phyloP scores from a whole-genome alignment of 2,888 invertebrate genomes.

The Drosophila borealis region DNA sequence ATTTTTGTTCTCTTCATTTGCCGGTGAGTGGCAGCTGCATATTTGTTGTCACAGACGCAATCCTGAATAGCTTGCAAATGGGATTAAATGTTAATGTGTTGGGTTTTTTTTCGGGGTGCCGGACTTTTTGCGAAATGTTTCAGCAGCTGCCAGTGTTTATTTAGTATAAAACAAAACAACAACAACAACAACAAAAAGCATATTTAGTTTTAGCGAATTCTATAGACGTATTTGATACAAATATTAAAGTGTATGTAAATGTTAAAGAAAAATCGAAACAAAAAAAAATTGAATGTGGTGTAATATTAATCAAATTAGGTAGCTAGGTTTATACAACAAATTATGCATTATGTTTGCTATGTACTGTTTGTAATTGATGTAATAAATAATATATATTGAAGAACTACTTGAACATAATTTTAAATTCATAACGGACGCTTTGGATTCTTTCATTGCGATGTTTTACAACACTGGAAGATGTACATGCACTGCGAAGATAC shows the following conservation, averaged over 20 bases:
- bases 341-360: constrained; percentile 36
- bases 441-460: neutral
- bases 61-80: constrained; percentile 28
- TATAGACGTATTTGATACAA: constrained; percentile 30
- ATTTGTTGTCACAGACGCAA: constrained; percentile 28
- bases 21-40: constrained; percentile 54
- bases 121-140: constrained; percentile 18
- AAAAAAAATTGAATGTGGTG: constrained; percentile 46
- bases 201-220: constrained; percentile 38
- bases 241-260: constrained; percentile 7
- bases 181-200: neutral
- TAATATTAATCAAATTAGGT: constrained; percentile 55
- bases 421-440: constrained; percentile 4
- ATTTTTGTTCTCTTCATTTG: constrained; percentile 20
- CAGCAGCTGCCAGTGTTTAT: constrained; percentile 38
- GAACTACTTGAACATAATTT: neutral
- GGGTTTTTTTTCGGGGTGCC: neutral
- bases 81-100: constrained; percentile 61
- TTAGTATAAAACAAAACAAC: constrained; percentile 2
- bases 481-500: too few relatives aligned
- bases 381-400: constrained; percentile 40
- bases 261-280: neutral
- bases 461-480: neutral
- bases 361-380: constrained; percentile 54
- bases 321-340: constrained; percentile 57